Base-by-base conservation (phyloP, 2,888 invertebrate species). In the Masnerella sp. region DNA sequence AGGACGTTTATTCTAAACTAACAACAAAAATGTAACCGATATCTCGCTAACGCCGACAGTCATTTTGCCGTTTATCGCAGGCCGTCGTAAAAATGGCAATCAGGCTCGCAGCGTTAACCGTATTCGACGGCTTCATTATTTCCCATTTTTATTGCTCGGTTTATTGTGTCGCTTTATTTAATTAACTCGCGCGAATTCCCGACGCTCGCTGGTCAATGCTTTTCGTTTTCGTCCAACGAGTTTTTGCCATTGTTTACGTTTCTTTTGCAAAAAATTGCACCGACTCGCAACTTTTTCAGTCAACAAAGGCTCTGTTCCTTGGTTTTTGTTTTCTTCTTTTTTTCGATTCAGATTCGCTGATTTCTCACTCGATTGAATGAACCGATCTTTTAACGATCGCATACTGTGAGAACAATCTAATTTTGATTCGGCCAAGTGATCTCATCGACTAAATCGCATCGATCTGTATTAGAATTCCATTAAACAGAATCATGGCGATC, bases 1-100 rank as follows among this genome's bases (percentile, higher is more conserved):
- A 73, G 73, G 73, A 61, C 73, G 67, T 62, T 61, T 34, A 43
- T 56, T 65, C 67, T 42, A 67, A 56, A 67, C 67, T 28, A 30
- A 38, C 36, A 56, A 67, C 54, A 61, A 73, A 73, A 62, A 54
- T 72, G 52, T 47, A 22, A 56, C 34, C 62, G 64, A 56, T 58
- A 58, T 20, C 59, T n/a, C 51, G 58, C 56, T 30, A 30, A 42
- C 20, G 32, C 61, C 56, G 49, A 47, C 43, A 71, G 58, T 52
- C 45, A 52, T 58, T 64, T 51, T 38, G 64, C 43, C 47, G 47
- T 61, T 69, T 64, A 56, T 67, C 32, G 32, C 40, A 1, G 17
- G 11, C 34, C 47, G 36, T 34, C 20, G 32, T 56, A 65, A 65
- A 47, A 54, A 47, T 49, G 9, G n/a, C 56, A 38, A n/a, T 43